Evolutionary conservation across 2,797 vertebrate genomes (phyloP).

Genomic region (Siniperca scherzeri): DNA sequence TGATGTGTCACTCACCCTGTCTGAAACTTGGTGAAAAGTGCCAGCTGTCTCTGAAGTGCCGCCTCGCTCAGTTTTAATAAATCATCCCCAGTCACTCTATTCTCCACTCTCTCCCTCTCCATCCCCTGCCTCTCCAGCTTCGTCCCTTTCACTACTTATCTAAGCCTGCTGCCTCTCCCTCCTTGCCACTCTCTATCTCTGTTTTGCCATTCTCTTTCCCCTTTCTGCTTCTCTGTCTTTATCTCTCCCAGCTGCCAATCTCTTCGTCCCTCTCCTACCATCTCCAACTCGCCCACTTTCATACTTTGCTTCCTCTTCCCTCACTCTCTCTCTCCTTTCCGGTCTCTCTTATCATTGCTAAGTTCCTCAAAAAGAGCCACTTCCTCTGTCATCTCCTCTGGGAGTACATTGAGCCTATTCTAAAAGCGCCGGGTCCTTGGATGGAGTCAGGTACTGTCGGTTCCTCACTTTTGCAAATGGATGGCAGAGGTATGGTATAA

Average conservation of each 20-base stretch:
- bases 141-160: constrained; percentile 66
- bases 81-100: constrained; percentile 57
- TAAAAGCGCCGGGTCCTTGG: constrained; percentile 49
- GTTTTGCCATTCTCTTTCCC: constrained; percentile 43
- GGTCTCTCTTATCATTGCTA: constrained; percentile 55
- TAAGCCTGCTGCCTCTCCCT: constrained; percentile 54
- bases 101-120: constrained; percentile 15
- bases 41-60: constrained; percentile 65
- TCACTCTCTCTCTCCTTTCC: constrained; percentile 34
- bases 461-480: constrained; percentile 37
- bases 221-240: constrained; percentile 60
- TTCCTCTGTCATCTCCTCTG: constrained; percentile 44
- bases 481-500: constrained; percentile 45
- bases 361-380: constrained; percentile 60
- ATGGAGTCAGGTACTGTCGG: constrained; percentile 46
- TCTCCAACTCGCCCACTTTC: constrained; percentile 40
- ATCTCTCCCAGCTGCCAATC: constrained; percentile 72
- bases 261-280: constrained; percentile 50
- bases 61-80: constrained; percentile 69
- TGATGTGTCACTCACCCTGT: constrained; percentile 41
- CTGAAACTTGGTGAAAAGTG: constrained; percentile 66
- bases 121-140: constrained; percentile 32
- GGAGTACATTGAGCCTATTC: constrained; percentile 46
- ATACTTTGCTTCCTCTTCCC: constrained; percentile 51
- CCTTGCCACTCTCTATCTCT: constrained; percentile 45